Conservation (phyloP, 2,797 vertebrate genomes). For the Buceros bicornis region DNA sequence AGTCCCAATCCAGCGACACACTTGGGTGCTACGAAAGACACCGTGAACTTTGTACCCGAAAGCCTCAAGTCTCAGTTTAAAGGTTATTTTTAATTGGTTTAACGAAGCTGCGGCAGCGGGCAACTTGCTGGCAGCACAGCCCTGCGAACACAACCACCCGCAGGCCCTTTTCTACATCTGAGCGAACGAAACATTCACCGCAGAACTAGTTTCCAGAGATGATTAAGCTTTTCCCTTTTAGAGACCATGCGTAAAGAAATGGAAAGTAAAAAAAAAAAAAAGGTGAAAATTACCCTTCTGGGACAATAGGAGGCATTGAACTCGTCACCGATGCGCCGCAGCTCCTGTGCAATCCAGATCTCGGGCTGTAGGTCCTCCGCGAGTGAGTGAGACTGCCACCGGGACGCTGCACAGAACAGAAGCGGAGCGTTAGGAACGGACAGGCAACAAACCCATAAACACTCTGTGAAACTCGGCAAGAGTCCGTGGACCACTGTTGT, state of each 20-base stretch:
- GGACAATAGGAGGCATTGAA: constrained; percentile 83
- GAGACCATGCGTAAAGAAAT: not conserved
- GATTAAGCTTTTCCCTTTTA: constrained; percentile 45
- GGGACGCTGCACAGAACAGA: constrained; percentile 72
- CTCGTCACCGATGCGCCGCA: constrained; percentile 91
- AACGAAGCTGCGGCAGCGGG: rapidly evolving
- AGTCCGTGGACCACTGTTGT: not conserved
- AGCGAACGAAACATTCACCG: not conserved
- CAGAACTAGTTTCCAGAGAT: constrained; percentile 49
- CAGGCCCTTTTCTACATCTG: not conserved
- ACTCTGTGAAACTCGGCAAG: not conserved
- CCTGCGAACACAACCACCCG: not conserved
- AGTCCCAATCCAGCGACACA: not conserved
- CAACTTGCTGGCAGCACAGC: not conserved
- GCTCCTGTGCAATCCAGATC: constrained; percentile 85
- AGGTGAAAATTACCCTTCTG: constrained; percentile 78
- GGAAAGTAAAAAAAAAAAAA: not conserved
- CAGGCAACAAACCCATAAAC: rapidly evolving
- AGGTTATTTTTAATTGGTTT: not conserved
- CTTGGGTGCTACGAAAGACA: rapidly evolving
- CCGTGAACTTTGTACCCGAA: rapidly evolving
- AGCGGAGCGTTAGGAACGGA: not conserved
- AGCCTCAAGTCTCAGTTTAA: not conserved
- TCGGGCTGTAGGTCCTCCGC: constrained; percentile 83
- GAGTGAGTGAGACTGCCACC: constrained; percentile 72